Evolutionary conservation across 1,140 invertebrate species (phyloP), one percentile per base, ranked within the genome.

Genomic region (Calycopis cecrops): DNA sequence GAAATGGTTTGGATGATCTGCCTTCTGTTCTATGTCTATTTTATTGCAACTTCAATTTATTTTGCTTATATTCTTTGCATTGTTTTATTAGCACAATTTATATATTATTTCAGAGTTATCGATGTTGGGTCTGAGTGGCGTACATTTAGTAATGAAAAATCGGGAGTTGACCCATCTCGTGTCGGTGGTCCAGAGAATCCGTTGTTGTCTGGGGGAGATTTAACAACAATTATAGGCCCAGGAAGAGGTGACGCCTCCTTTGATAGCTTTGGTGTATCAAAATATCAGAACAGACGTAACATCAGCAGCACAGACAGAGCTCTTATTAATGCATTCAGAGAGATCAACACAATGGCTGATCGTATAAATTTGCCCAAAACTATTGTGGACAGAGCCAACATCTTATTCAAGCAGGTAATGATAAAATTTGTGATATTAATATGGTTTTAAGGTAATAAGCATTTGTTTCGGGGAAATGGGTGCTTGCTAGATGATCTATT

Each of bases 81-180:
- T n/a, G 6, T 28, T 2, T 3, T 11, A 2, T 34, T 8, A 14
- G 1, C n/a, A 18, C 8, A 21, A 12, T 18, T 52, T 62, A 9
- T 37, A 33, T 55, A 50, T 40, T 37, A 56, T 89, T 88, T 18
- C 72, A 97, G 97, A 79, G 97, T 99, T 0, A 98, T 99, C 65
- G 99, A 99, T 90, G 99, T 99, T n/a, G 98, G 98, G n/a, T 99
- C 98, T n/a, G 99, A 99, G 88, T 99, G 99, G 99, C 91, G 99
- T 85, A 99, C 98, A 51, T 99, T 99, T 85, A 99, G 96, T 69
- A 99, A 99, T 90, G 99, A 99, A 78, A 99, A 99, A 79, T 93
- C 93, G 59, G 95, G 96, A 7, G 95, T 96, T 1, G 99, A 99
- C 90, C 98, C 98, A 17, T 99, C 97, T 89, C 97, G 98, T 95